Base-by-base conservation (phyloP, 2,888 invertebrate species). In the Drosophila maculinotata region DNA sequence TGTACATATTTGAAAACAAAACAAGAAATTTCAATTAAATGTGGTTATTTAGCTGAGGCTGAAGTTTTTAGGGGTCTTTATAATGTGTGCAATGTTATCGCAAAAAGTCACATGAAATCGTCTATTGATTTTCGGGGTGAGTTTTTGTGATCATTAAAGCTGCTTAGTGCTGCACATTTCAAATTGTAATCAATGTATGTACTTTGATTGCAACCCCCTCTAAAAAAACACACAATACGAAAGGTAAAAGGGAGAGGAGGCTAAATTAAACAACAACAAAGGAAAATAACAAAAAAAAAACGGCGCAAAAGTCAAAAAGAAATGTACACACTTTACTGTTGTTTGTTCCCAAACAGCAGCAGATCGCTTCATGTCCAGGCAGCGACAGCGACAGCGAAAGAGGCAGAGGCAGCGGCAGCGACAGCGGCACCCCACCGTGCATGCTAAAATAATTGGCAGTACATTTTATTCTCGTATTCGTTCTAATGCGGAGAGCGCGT, bases 371-470 rank as follows among this genome's bases (percentile, higher is more conserved):
- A 33, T 44, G 33, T 63, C 57, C 63, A 60, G 52, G 45, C 49
- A 20, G 23, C 47, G 12, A 12, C 45, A 14, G 17, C 41, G n/a
- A n/a, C n/a, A n/a, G n/a, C n/a, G 48, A n/a, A n/a, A n/a, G n/a
- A n/a, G n/a, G n/a, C n/a, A n/a, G n/a, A n/a, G n/a, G n/a, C n/a
- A 26, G 60, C 45, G 23, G n/a, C 30, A 25, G 44, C 12, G 28
- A 0, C 30, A 44, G 52, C 31, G 48, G 14, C 69, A 60, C 47
- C 85, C 67, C 63, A 33, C 59, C 38, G 59, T 17, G 69, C 38
- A 69, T 76, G 83, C 76, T 49, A 82, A 81, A 78, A 69, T 60
- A 73, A 65, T 86, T 69, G 53, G 48, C 54, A 49, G 36, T 60
- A 65, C 30, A 14, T 12, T 9, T 17, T 30, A 28, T 52, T 49